These are phyloP conservation scores for Boleophthalmus pectinirostris DNA, from an alignment of 2,113 vertebrate species.

Conservation along the genomic window DNA sequence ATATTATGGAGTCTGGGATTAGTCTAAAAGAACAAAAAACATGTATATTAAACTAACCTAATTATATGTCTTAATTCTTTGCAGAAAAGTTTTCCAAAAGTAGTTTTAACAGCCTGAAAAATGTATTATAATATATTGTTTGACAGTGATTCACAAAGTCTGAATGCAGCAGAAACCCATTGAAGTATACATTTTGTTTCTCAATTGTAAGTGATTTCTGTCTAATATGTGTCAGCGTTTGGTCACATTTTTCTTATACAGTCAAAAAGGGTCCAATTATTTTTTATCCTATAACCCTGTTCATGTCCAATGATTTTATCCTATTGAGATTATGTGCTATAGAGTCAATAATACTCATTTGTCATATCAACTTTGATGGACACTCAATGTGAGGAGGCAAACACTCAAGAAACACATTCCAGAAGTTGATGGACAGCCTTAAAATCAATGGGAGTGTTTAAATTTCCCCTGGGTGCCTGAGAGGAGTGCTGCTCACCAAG, in stretches of 20 bases:
- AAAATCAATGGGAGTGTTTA: conserved; percentile 45
- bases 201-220: not conserved
- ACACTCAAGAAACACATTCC: conserved; percentile 16
- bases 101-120: not conserved
- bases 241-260: not conserved
- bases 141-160: not conserved
- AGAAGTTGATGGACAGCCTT: conserved; percentile 43
- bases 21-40: too few relatives aligned
- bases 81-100: too few relatives aligned
- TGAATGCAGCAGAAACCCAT: conserved; percentile 16
- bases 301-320: not conserved
- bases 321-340: not conserved
- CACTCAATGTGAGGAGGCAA: not conserved
- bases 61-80: too few relatives aligned
- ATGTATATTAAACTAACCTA: too few relatives aligned
- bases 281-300: not conserved
- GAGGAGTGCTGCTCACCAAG: conserved; percentile 47
- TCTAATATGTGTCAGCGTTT: not conserved
- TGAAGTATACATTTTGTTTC: conserved; percentile 5
- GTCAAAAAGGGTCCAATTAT: not conserved
- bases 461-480: conserved; percentile 50
- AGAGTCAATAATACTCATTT: not conserved
- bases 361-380: not conserved
- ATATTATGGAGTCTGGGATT: too few relatives aligned
- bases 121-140: not conserved